Percentiles rank a stretch among this genome's conserved stretches.
Evolutionary conservation across 2,797 vertebrate genomes (phyloP).

Genomic region (Pithecia hirsuta): DNA sequence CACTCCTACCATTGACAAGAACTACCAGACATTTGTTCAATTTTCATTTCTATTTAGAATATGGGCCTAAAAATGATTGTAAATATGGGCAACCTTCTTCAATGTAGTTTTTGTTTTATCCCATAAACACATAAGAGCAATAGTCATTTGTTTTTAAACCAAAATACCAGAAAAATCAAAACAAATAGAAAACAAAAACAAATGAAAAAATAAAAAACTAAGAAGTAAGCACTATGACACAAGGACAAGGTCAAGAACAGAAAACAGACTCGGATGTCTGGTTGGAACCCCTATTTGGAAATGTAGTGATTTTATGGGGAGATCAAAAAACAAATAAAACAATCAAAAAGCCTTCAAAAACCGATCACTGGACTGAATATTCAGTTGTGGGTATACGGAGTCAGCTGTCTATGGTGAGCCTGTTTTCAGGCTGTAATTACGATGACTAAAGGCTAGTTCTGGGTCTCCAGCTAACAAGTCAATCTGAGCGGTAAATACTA

Average conservation of each 20-base stretch:
- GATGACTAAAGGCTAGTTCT: not conserved
- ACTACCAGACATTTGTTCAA: not conserved
- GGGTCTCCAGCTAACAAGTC: not conserved
- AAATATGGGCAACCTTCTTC: not conserved
- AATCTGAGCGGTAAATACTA: not conserved
- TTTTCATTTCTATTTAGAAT: constrained; percentile 22
- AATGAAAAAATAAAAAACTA: not conserved
- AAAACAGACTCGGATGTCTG: not conserved
- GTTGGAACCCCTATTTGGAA: not conserved
- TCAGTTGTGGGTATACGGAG: not conserved
- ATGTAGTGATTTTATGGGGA: not conserved
- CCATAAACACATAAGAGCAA: not conserved
- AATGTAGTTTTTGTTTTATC: not conserved
- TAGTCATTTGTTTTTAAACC: not conserved
- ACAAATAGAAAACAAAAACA: not conserved
- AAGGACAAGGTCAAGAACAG: not conserved
- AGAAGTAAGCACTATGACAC: not conserved
- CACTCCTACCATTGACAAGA: not conserved
- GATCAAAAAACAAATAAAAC: not conserved
- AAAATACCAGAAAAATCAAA: not conserved
- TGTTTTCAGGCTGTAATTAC: not conserved
- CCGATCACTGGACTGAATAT: not conserved
- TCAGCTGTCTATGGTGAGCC: not conserved
- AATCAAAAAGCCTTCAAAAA: too few species aligned
- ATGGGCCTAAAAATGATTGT: not conserved